Evolutionary conservation across 35 echinoderm and acorn worm genomes (phyloP), one percentile per base, ranked within the genome.

Genomic region (Lytechinus variegatus): DNA sequence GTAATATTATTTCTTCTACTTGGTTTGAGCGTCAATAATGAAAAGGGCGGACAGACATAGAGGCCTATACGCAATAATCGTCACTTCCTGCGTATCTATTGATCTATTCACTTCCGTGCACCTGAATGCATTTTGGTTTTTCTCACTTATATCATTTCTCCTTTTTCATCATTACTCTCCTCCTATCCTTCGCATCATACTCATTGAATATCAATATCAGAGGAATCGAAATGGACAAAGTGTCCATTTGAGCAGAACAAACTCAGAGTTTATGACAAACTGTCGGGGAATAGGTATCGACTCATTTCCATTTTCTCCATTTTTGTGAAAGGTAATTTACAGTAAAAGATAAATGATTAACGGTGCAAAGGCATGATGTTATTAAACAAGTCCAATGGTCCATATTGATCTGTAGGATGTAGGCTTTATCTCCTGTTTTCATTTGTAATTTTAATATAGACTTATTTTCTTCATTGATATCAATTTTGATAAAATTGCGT

Each of bases 241-340:
- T 79, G 66, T 79, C 12, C 66, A 79, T 79, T 79, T 79, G n/a
- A 24, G 66, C n/a, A 79, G 66, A 79, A 79, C 66, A 79, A 79
- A 79, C n/a, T 79, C 66, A 24, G 66, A 79, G 21, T 79, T 79
- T 79, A 79, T 79, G 66, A 79, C 66, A 79, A 79, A 79, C 24
- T 79, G 66, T 79, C 66, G 66, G 66, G n/a, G 66, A 79, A 7
- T 6, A 79, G 33, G n/a, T 79, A 79, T 79, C 6, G 66, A 27
- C 66, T 79, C 14, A n/a, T 79, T 79, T 16, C 61, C 61, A 79
- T 79, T 79, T n/a, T n/a, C 5, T 1, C 21, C 66, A 79, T 19
- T 3, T 4, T 79, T 44, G 16, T 79, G n/a, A n/a, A 4, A 79
- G n/a, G 66, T 24, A 44, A 16, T 4, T 24, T n/a, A 24, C 19